Base-by-base conservation (phyloP, 2,888 invertebrate species). In the Choreutis nemorana region DNA sequence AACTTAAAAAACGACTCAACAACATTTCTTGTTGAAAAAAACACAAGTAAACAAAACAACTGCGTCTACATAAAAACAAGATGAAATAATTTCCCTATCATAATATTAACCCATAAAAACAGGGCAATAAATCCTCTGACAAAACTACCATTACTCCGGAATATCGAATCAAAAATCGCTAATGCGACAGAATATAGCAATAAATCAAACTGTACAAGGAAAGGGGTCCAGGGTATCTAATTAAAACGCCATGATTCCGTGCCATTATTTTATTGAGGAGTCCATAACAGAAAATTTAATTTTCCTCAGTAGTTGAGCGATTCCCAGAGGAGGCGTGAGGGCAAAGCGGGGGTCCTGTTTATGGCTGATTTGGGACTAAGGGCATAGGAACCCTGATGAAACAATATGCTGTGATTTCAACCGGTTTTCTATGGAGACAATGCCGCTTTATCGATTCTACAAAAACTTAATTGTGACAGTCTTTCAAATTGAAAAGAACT, bases 271-370 rank as follows among this genome's bases (percentile, higher is more conserved):
- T 67, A 67, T 64, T 64, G 66, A 56, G 55, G 45, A 39, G 45
- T 33, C 45, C 39, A n/a, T n/a, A n/a, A n/a, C n/a, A n/a, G n/a
- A n/a, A 48, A 67, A 70, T 67, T 70, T 64, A 66, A 70, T 67
- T 68, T 57, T 53, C 42, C 41, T 40, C 42, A 43, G 33, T 33
- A 25, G n/a, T n/a, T n/a, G n/a, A n/a, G n/a, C n/a, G n/a, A n/a
- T 23, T 11, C 27, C 30, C 33, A 34, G 31, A 33, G 35, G 32
- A 36, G 53, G 55, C 48, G 48, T 43, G 47, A 39, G 40, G 32
- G 35, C 34, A 36, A 33, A 35, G 35, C 36, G 37, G 30, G 31
- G 39, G 29, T 35, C 39, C 33, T 30, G 40, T 61, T 57, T 55
- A 62, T 54, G 50, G 59, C 45, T 56, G 51, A 54, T 57, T 55